phyloP scores from a whole-genome alignment of 1,140 invertebrate genomes.

The Spodoptera litura region DNA sequence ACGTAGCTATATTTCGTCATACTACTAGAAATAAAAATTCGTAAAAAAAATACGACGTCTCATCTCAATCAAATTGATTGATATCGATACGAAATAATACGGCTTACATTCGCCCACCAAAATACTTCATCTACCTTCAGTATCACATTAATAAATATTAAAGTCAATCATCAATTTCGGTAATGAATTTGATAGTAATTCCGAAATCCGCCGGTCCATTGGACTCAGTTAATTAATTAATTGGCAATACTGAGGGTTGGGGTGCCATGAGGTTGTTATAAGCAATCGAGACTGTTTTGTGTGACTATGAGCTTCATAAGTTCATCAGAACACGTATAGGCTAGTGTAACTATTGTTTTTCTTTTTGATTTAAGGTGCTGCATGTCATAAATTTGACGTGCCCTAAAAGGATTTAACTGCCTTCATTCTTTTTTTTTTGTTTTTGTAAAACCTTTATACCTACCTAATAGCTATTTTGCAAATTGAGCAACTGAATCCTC shows the following conservation, averaged over 20 bases:
- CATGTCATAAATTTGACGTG: too few species aligned
- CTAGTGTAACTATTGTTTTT: neutral
- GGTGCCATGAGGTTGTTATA: conserved; percentile 47
- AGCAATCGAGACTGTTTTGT: conserved; percentile 62
- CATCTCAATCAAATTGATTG: too few species aligned
- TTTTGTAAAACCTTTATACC: too few species aligned
- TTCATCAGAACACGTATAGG: neutral
- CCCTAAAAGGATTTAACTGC: too few species aligned
- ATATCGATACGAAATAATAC: neutral
- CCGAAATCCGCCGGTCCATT: conserved; percentile 57
- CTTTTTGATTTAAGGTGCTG: too few species aligned
- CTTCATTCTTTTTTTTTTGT: too few species aligned
- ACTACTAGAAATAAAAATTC: too few species aligned
- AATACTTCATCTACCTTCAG: neutral
- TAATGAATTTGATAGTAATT: conserved; percentile 68
- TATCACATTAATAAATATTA: conserved; percentile 51
- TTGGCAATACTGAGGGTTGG: conserved; percentile 65
- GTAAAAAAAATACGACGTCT: too few species aligned
- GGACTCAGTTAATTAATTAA: conserved; percentile 77
- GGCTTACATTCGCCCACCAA: neutral
- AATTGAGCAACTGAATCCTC: too few species aligned
- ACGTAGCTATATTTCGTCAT: too few species aligned
- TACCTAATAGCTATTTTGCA: too few species aligned
- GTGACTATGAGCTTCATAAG: conserved; percentile 38
- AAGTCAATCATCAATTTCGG: conserved; percentile 67